phyloP scores from a whole-genome alignment of 2,797 vertebrate species.

The Chrosomus eos region DNA sequence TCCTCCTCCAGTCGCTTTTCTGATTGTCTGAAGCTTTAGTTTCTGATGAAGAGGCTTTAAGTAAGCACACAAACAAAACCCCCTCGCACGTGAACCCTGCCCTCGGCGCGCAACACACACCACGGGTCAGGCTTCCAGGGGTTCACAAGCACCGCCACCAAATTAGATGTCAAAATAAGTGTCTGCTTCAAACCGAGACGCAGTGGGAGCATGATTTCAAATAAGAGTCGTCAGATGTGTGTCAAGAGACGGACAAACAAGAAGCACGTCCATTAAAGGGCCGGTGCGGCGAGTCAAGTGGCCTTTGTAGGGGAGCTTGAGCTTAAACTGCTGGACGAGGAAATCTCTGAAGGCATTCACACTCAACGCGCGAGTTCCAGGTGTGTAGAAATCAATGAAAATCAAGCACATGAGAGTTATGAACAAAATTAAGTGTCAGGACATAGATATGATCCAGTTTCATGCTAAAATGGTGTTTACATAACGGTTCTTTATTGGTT shows the following conservation, averaged over 20 bases:
- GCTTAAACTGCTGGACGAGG: neutral
- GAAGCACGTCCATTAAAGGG: constrained; percentile 55
- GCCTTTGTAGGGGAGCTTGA: neutral
- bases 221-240: constrained; percentile 53
- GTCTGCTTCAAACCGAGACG: constrained; percentile 56
- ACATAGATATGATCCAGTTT: neutral
- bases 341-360: neutral
- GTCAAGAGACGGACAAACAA: constrained; percentile 42
- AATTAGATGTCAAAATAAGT: constrained; percentile 72
- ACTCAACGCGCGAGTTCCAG: neutral
- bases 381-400: neutral
- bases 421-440: neutral
- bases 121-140: constrained; percentile 57
- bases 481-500: neutral
- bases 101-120: constrained; percentile 50
- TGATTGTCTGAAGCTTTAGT: constrained; percentile 76
- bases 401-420: neutral
- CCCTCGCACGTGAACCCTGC: constrained; percentile 53
- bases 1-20: constrained; percentile 69
- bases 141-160: constrained; percentile 60
- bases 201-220: constrained; percentile 63
- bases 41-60: constrained; percentile 75
- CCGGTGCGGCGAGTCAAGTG: constrained; percentile 68
- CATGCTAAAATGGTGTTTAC: neutral
- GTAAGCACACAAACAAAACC: constrained; percentile 74